Conservation (phyloP, 1,140 invertebrate species). For the Hermatobates lingyangjiaoensis region DNA sequence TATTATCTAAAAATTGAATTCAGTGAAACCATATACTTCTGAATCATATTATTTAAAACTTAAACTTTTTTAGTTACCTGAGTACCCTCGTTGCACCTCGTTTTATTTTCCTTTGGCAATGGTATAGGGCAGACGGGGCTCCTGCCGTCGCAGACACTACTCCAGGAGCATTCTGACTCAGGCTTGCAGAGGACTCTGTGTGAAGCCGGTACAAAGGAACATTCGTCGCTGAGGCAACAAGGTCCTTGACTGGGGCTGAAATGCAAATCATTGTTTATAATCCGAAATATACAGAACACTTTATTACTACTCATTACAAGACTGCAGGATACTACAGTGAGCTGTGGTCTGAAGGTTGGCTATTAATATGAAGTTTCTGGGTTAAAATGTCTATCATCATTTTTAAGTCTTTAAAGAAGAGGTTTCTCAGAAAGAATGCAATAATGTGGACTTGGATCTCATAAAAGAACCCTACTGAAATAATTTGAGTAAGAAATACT, state of each 20-base stretch:
- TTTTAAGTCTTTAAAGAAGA: too few relatives aligned
- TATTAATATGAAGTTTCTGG: too few relatives aligned
- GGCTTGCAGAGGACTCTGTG: conserved; percentile 53
- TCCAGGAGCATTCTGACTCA: conserved; percentile 73
- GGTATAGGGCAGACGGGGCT: conserved; percentile 71
- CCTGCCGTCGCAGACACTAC: conserved; percentile 66
- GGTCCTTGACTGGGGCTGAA: conserved; percentile 87
- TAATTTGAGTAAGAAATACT: too few relatives aligned
- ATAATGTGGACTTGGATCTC: too few relatives aligned
- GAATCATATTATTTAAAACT: too few relatives aligned
- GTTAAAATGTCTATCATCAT: too few relatives aligned
- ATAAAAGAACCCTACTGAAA: too few relatives aligned
- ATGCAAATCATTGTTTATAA: conserved; percentile 11
- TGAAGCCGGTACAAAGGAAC: conserved; percentile 50
- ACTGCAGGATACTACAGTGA: too few relatives aligned
- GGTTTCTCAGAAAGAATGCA: too few relatives aligned
- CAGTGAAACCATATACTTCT: too few relatives aligned
- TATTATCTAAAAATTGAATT: too few relatives aligned
- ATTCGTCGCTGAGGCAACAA: conserved; percentile 69
- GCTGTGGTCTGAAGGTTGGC: too few relatives aligned
- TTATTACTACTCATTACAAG: background rate
- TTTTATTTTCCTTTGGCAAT: conserved; percentile 53
- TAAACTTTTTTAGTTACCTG: conserved; percentile 33
- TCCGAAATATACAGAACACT: background rate
- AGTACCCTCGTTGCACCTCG: conserved; percentile 64